Base-by-base conservation (phyloP, 2,888 invertebrate genomes). In the Steinernema scapterisci region DNA sequence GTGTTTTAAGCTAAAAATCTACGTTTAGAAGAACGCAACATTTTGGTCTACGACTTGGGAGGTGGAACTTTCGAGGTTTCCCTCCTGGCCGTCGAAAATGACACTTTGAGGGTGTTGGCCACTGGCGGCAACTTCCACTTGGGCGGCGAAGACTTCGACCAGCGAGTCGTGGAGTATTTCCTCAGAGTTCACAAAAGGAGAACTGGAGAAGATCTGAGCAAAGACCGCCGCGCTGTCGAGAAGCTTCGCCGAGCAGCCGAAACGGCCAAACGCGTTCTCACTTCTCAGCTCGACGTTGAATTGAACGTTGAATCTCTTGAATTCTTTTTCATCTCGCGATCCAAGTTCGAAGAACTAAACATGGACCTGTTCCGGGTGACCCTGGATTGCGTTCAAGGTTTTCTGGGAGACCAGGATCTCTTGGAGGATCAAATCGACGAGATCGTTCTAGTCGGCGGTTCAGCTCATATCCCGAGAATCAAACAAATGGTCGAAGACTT, bases 1-100 rank as follows among this genome's bases (percentile, higher is more conserved):
- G n/a, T n/a, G n/a, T n/a, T n/a, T n/a, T n/a, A n/a, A n/a, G n/a
- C n/a, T n/a, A n/a, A n/a, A n/a, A n/a, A n/a, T n/a, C n/a, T n/a
- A n/a, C n/a, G n/a, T n/a, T n/a, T 7, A 81, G 84, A 88, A 70
- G 97, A 97, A 89, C 96, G 97, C 91, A 99, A 99, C 88, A 95
- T 99, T 23, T 91, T 99, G 71, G 97, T 99, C 16, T 99, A 97
- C 89, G 97, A 99, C 91, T 92, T 99, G 90, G 97, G 99, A 87
- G 99, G 99, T 89, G 99, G 97, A 90, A 99, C 99, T 81, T 99
- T 99, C 88, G 99, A 99, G 89, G 99, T 99, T 21, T 97, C 97
- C 48, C 91, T 99, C 23, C 91, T 99, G 73, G 97, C 97, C 80
- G 99, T 99, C 88, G 97, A 99, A 88, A 96, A 97, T 86, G 99